Base-by-base conservation (phyloP, 2,113 vertebrate genomes). In the Alethe castanea region DNA sequence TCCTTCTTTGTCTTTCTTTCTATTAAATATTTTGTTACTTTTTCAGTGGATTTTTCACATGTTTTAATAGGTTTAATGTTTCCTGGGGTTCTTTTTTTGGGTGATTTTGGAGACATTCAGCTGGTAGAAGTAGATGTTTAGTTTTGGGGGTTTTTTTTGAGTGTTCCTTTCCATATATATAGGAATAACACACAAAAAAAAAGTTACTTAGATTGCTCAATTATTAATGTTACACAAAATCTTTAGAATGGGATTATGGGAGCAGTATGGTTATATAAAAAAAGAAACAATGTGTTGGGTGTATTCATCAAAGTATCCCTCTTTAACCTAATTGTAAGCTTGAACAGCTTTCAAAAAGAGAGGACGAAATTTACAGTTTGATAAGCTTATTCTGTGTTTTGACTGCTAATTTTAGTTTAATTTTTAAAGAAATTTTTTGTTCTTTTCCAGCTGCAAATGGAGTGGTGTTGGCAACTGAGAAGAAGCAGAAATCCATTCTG, bases 401-500 rank as follows among this genome's bases (percentile, higher is more conserved):
- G 23, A 24, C 53, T 71, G 40, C 33, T 66, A 52, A 80, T 54
- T 82, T 47, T 42, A 62, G 3, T 88, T 79, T 44, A 52, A 57
- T 82, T 29, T 66, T 53, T 52, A 42, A 83, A 56, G 33, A 57
- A 48, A 18, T 29, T n/a, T 81, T 38, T 62, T 86, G 1, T 91
- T 96, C 40, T 44, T 90, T 96, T 98, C 36, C 78, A 99, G 99
- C 99, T 97, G 98, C 99, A 92, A 99, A 99, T 97, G 99, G 99
- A 54, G 99, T 99, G 45, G 99, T 99, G 33, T 91, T 99, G 96
- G 99, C 99, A 82, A 99, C 99, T 56, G 99, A 99, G 96, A 99
- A 99, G 97, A 99, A 99, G 96, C 99, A 99, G 95, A 99, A 99
- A 94, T 99, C 99, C 28, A 99, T 99, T 76, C 98, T 99, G 86